Base-by-base conservation (phyloP, 2,797 vertebrate species). In the Gymnoscopelus braueri region DNA sequence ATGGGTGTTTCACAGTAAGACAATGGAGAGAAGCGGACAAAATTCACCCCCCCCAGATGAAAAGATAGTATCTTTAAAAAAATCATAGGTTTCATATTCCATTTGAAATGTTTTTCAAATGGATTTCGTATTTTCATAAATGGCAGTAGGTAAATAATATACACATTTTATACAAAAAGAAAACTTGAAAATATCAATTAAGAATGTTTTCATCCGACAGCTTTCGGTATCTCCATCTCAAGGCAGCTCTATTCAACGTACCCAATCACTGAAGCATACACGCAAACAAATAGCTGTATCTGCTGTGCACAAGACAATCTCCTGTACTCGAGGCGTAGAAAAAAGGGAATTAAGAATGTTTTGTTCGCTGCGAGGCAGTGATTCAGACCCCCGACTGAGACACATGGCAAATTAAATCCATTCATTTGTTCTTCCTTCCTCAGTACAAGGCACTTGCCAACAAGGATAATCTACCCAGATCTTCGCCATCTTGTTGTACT, bases 331-430 rank as follows among this genome's bases (percentile, higher is more conserved):
- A 60, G 65, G 67, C 63, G 71, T 68, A 58, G 72, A 60, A 69
- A 68, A 84, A 76, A 65, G 71, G 71, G 23, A 13, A 44, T 44
- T 44, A 82, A 63, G 59, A 71, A 44, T 26, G 23, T 75, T 88
- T 82, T 85, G 67, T 80, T 79, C 60, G 15, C 39, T 68, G 78
- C 52, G 62, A 79, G 78, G 65, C 72, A 61, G 52, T 39, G 77
- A 81, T 68, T 77, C 64, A 86, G 82, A 79, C 84, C 75, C 82
- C 84, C 79, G 80, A 71, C 85, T 86, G 86, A 72, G 83, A n/a
- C 51, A 55, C 77, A 71, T 53, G 74, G 77, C 67, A 72, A 81
- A 80, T 86, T 65, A 84, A 85, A 86, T 85, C 70, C 39, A 0
- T 67, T 79, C 66, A 83, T 84, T 88, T 86, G 82, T 86, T 87